Percentiles rank a stretch among this genome's conserved stretches.
phyloP scores from a whole-genome alignment of 2,113 vertebrate species.

The Perca flavescens region DNA sequence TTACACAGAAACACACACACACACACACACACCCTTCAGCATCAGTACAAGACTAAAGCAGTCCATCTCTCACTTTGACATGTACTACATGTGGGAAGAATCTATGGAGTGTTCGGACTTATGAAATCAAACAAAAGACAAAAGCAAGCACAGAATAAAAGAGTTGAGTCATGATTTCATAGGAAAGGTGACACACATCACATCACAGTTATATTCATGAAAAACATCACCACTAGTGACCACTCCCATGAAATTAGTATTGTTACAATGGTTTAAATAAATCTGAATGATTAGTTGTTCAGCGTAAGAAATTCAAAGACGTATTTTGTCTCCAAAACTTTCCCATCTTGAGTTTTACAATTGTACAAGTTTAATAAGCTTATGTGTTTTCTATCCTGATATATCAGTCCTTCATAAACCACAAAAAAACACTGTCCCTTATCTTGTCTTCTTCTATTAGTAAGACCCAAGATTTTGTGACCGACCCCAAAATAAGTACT shows the following conservation, averaged over 20 bases:
- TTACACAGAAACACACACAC: slow-evolving; percentile 51
- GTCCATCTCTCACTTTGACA: slow-evolving; percentile 73
- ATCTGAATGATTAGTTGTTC: slow-evolving; percentile 27
- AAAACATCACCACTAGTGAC: slow-evolving; percentile 26
- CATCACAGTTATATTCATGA: slow-evolving; percentile 43
- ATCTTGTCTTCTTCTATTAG: not conserved
- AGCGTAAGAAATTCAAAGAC: not conserved
- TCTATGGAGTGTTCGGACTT: slow-evolving; percentile 46
- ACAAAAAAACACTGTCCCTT: not conserved
- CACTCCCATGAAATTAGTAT: slow-evolving; percentile 44
- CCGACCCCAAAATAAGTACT: slow-evolving; percentile 14
- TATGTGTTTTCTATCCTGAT: slow-evolving; percentile 2
- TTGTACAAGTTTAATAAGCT: slow-evolving; percentile 12
- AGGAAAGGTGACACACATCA: slow-evolving; percentile 50
- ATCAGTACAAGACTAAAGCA: slow-evolving; percentile 58
- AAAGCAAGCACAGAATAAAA: slow-evolving; percentile 42
- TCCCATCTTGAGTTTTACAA: slow-evolving; percentile 19
- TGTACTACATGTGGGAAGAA: slow-evolving; percentile 70
- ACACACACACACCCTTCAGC: slow-evolving; percentile 32
- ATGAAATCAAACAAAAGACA: slow-evolving; percentile 36
- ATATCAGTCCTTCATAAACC: not conserved
- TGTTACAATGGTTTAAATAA: slow-evolving; percentile 54
- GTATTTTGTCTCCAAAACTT: slow-evolving; percentile 11
- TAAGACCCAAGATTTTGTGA: slow-evolving; percentile 25
- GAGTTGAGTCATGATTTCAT: slow-evolving; percentile 47